Conservation (phyloP, 2,888 invertebrate genomes). For the Drosophila anomelani region DNA sequence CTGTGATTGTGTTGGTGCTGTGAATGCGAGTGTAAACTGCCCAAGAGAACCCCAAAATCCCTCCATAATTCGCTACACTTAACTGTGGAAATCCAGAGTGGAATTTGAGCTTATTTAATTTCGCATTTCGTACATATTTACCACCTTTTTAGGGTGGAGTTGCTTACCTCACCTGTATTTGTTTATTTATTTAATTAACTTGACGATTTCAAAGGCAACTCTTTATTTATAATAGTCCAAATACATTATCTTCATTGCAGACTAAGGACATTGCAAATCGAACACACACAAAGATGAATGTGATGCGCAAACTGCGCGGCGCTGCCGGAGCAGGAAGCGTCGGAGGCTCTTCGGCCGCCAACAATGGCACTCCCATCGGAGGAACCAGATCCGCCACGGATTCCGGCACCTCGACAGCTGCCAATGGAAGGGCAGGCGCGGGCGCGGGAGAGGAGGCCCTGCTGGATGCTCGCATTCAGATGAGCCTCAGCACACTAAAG, state of each 20-base stretch:
- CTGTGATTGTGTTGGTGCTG: constrained; percentile 1
- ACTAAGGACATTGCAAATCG: constrained; percentile 36
- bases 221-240: neutral
- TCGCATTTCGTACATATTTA: neutral
- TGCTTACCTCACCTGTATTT: no score
- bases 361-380: constrained; percentile 25
- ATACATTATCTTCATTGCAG: constrained; percentile 26
- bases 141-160: neutral
- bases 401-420: constrained; percentile 1
- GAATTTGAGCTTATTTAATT: neutral
- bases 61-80: neutral
- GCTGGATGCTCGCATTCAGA: constrained; percentile 91
- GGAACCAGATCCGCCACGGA: constrained; percentile 85
- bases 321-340: constrained; percentile 58
- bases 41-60: neutral
- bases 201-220: no score
- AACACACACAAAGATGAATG: constrained; percentile 88
- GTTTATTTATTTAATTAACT: neutral
- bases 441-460: constrained; percentile 84
- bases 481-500: constrained; percentile 97
- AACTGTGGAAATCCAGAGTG: neutral
- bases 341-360: constrained; percentile 83
- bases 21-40: constrained; percentile 3
- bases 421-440: constrained; percentile 85
- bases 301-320: constrained; percentile 94